Evolutionary conservation across 1,140 invertebrate species (phyloP).

Genomic region (Ips nitidus): DNA sequence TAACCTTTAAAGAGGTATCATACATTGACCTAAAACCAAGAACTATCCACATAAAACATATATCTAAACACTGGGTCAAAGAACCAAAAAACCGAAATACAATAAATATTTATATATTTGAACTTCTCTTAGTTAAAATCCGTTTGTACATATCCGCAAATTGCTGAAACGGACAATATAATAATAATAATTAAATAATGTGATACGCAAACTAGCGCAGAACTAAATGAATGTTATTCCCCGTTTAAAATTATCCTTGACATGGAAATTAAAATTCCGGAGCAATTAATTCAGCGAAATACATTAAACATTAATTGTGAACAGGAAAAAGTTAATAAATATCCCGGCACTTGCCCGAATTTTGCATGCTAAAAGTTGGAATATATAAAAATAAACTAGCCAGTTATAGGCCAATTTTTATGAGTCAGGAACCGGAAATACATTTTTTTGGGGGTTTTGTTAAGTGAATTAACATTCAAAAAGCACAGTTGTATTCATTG

Average conservation of each 20-base stretch:
- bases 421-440: neutral
- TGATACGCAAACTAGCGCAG: too few relatives aligned
- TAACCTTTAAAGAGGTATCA: too few relatives aligned
- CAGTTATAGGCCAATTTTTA: neutral
- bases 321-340: constrained; percentile 19
- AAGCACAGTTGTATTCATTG: neutral
- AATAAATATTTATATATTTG: too few relatives aligned
- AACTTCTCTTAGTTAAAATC: too few relatives aligned
- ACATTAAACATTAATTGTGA: constrained; percentile 12
- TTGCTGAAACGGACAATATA: too few relatives aligned
- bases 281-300: constrained; percentile 20
- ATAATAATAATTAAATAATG: too few relatives aligned
- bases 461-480: constrained; percentile 1
- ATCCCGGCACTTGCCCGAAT: neutral
- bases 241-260: constrained; percentile 12
- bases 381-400: constrained; percentile 1
- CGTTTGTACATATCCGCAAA: too few relatives aligned
- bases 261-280: constrained; percentile 16
- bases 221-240: neutral
- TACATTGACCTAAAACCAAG: too few relatives aligned
- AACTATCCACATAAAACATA: too few relatives aligned
- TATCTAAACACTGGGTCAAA: too few relatives aligned
- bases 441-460: neutral
- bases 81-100: too few relatives aligned
- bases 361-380: neutral